Evolutionary conservation across 2,797 vertebrate species (phyloP), one percentile per base, ranked within the genome.

Genomic region (Mus minutoides): DNA sequence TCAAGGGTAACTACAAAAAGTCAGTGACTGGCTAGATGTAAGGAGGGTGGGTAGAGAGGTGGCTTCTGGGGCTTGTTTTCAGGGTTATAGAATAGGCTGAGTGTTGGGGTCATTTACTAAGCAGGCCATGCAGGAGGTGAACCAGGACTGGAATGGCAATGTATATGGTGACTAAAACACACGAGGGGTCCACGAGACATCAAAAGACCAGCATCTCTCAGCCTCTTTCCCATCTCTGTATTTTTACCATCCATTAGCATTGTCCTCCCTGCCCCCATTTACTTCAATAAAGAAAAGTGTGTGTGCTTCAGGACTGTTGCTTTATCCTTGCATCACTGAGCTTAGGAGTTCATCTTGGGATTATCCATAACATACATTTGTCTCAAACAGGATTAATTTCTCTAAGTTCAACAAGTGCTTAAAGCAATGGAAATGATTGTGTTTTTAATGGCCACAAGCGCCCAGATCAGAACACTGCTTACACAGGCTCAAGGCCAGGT

Each of bases 331-430:
- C 22, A 76, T 9, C 26, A 17, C 4, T 24, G 88, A 69, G 34
- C 6, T 94, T 26, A 78, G 71, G 54, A 26, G 75, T 69, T 54
- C 76, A 90, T 93, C 34, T 52, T 37, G 49, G 75, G 76, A 83
- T 88, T 67, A 92, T 19, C 67, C 43, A 77, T 34, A 43, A 43
- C 71, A 49, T 3, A 29, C 46, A 34, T 16, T 91, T 80, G 29
- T 71, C 62, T 95, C 34, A 88, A 92, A 75, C 19, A 88, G n/a
- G 16, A 92, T 95, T 60, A 29, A 31, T 94, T 95, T 93, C 19
- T 62, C 34, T 87, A 95, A 73, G 5, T 40, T 90, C 58, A 90
- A 80, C 64, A 37, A 79, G 49, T 54, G 34, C 29, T 77, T 82
- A 92, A 78, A 60, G 49, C 49, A 76, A 13, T 54, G n/a, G 58